Evolutionary conservation across 2,888 invertebrate genomes (phyloP).

Genomic region (Ryuthela nishihirai): DNA sequence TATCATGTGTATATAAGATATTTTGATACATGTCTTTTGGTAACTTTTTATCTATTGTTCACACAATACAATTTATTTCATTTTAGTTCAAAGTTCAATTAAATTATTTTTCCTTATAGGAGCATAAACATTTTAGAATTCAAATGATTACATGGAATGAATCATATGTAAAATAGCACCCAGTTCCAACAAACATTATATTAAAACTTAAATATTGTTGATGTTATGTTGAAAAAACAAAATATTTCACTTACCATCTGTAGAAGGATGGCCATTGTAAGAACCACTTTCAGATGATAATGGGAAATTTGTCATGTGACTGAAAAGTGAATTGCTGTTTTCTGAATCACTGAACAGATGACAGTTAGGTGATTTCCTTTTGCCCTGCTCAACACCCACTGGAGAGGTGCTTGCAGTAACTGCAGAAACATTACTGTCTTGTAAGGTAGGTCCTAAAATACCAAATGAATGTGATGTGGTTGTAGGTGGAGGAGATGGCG

Average conservation of each 20-base stretch:
- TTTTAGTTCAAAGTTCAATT: background rate
- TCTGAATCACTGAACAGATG: constrained; percentile 12
- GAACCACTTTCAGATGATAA: constrained; percentile 13
- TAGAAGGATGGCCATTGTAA: constrained; percentile 19
- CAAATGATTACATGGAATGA: no score
- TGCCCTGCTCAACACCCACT: constrained; percentile 1
- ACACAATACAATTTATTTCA: no score
- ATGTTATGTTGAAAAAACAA: no score
- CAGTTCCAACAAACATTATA: no score
- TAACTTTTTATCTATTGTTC: no score
- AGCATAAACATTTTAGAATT: no score
- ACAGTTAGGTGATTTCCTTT: constrained; percentile 23
- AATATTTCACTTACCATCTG: constrained; percentile 11
- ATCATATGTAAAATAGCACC: no score
- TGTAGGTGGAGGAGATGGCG: constrained; percentile 25
- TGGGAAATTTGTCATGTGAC: constrained; percentile 23
- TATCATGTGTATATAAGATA: no score
- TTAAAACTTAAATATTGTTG: no score
- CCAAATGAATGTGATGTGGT: constrained; percentile 19
- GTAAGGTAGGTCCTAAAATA: constrained; percentile 1
- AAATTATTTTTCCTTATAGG: no score
- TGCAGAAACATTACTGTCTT: constrained; percentile 15
- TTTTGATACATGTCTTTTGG: no score
- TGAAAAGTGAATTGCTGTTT: constrained; percentile 22
- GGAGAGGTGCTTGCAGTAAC: constrained; percentile 10